These are phyloP conservation scores for Bombus sylvicola DNA, from an alignment of 1,140 invertebrate species.

Conservation along the genomic window DNA sequence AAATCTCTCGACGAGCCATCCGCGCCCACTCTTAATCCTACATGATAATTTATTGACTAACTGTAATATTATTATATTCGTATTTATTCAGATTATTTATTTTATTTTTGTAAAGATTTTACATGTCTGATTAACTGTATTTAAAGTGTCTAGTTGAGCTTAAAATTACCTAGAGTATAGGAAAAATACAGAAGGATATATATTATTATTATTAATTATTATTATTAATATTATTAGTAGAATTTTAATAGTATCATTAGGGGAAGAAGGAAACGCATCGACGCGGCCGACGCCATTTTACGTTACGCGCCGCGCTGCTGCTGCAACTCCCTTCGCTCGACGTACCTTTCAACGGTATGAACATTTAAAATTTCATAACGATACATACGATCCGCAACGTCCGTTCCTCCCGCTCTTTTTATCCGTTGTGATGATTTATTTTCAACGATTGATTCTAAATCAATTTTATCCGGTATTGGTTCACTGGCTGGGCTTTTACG, in stretches of 20 bases:
- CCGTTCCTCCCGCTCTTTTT: conserved; percentile 23
- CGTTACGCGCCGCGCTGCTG: conserved; percentile 71
- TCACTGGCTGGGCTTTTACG: conserved; percentile 6
- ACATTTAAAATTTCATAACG: conserved; percentile 30
- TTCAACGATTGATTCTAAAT: background rate
- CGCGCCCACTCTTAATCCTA: conserved; percentile 57
- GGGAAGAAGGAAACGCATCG: conserved; percentile 68
- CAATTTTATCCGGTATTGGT: conserved; percentile 6
- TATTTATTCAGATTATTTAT: conserved; percentile 83
- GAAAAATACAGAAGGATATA: conserved; percentile 44
- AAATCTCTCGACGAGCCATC: conserved; percentile 37
- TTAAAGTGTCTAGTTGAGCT: conserved; percentile 72
- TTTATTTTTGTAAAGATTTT: conserved; percentile 81
- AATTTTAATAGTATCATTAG: conserved; percentile 40
- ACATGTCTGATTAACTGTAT: conserved; percentile 75
- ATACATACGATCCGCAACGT: conserved; percentile 19
- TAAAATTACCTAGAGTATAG: conserved; percentile 59
- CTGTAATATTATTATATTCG: conserved; percentile 75
- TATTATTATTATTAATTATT: conserved; percentile 14
- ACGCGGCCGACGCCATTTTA: conserved; percentile 65
- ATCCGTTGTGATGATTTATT: conserved; percentile 13
- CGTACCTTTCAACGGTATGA: conserved; percentile 63
- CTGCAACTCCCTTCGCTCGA: conserved; percentile 51
- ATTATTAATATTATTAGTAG: conserved; percentile 41
- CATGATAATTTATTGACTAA: conserved; percentile 80